Base-by-base conservation (phyloP, 2,113 vertebrate species). In the Sapayoa aenigma region DNA sequence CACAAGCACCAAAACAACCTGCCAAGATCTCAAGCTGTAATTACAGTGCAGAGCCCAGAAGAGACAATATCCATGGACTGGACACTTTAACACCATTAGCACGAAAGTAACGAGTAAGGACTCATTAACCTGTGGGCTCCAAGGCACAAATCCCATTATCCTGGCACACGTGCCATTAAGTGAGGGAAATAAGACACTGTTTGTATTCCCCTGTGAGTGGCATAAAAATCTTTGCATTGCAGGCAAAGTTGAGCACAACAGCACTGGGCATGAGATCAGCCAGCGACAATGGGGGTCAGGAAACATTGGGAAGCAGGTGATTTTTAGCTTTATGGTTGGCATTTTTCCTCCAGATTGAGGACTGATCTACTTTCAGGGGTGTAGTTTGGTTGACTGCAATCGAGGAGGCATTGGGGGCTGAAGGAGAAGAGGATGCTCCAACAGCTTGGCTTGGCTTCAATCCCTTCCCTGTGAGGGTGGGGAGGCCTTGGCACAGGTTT, bases 51-150 rank as follows among this genome's bases (percentile, higher is more conserved):
- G 87, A 82, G 39, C 73, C 87, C 58, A 11, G 28, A 83, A 44
- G 55, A 55, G 60, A 24, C 8, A 5, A 31, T 11, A 50, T 28
- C 77, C 41, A 3, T 9, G 84, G 66, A 12, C 47, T 58, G 41
- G 58, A 53, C 41, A 0, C 5, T 52, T 62, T 46, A 37, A 80
- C 89, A 86, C 89, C 81, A 49, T 89, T 71, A 88, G 58, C 66
- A 72, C 35, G 50, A 25, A 71, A 78, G 78, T 85, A 58, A 89
- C 3, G 94, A 94, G 73, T 22, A 12, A 50, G 22, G 30, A 3
- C 30, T 79, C 93, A 84, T 97, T 96, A 96, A 92, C 86, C 94
- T 68, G 53, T 12, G 19, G 41, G 68, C 47, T 96, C 77, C 33
- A 5, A 85, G 74, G 95, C 92, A 79, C 75, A 69, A 86, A 85